Evolutionary conservation across 2,797 vertebrate genomes (phyloP).

Genomic region (Fistularia commersonii): DNA sequence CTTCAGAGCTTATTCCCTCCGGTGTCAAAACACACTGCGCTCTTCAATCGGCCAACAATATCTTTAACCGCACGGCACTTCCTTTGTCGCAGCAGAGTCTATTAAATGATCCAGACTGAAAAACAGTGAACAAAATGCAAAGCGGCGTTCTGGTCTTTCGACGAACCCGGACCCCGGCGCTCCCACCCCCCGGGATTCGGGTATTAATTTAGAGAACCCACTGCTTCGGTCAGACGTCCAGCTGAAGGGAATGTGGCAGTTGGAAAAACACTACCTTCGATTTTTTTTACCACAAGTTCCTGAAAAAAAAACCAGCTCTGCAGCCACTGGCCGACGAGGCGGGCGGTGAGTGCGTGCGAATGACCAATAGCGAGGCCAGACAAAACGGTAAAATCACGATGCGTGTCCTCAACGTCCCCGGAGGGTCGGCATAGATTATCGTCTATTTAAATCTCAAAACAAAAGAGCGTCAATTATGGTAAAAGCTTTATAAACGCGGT

Average conservation of each 20-base stretch:
- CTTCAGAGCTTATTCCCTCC: conserved; percentile 40
- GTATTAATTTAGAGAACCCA: conserved; percentile 55
- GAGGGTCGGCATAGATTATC: conserved; percentile 53
- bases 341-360: conserved; percentile 35
- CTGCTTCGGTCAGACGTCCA: conserved; percentile 41
- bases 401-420: conserved; percentile 47
- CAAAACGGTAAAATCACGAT: conserved; percentile 43
- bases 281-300: conserved; percentile 26
- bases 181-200: conserved; percentile 21
- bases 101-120: conserved; percentile 21
- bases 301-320: conserved; percentile 45
- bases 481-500: conserved; percentile 48
- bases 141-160: too few species aligned
- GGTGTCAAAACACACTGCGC: conserved; percentile 44
- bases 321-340: conserved; percentile 19
- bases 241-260: conserved; percentile 36
- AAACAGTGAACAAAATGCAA: background rate
- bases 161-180: background rate
- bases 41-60: conserved; percentile 33
- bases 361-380: conserved; percentile 28
- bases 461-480: conserved; percentile 56
- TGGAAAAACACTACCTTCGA: conserved; percentile 35
- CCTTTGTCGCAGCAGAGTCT: conserved; percentile 37
- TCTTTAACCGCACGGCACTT: conserved; percentile 39
- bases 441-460: conserved; percentile 61